These are phyloP conservation scores for Porphyrio hochstetteri DNA, from an alignment of 2,113 vertebrate species.

Conservation along the genomic window DNA sequence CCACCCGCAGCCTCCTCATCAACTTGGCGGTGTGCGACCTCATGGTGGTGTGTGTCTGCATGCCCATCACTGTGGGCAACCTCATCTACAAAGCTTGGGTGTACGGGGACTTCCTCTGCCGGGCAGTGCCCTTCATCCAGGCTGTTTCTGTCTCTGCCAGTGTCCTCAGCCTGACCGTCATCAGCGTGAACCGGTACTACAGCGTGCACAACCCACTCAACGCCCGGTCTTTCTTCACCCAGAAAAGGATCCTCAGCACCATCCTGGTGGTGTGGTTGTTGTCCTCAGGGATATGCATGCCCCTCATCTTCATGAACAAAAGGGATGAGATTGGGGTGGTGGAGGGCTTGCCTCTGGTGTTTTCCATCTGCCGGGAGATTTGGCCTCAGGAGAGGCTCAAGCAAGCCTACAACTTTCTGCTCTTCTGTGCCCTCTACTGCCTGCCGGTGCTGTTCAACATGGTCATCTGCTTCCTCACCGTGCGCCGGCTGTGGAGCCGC, in stretches of 20 bases:
- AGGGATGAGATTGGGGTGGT: slow-evolving; percentile 82
- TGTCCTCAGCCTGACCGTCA: slow-evolving; percentile 87
- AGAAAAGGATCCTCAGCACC: slow-evolving; percentile 79
- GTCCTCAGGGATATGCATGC: slow-evolving; percentile 87
- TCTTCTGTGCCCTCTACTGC: slow-evolving; percentile 91
- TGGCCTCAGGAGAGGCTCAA: slow-evolving; percentile 89
- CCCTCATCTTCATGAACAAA: slow-evolving; percentile 88
- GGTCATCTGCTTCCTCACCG: slow-evolving; percentile 87
- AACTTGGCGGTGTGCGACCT: slow-evolving; percentile 91
- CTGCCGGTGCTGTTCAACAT: slow-evolving; percentile 90
- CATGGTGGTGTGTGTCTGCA: slow-evolving; percentile 91
- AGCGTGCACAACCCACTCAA: slow-evolving; percentile 86
- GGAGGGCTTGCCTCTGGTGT: slow-evolving; percentile 74
- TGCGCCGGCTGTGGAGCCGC: slow-evolving; percentile 82
- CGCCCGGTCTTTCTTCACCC: slow-evolving; percentile 89
- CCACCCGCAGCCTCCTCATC: slow-evolving; percentile 86
- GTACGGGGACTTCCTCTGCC: slow-evolving; percentile 89
- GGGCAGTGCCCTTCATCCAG: slow-evolving; percentile 89
- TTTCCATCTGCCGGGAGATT: slow-evolving; percentile 87
- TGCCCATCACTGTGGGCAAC: slow-evolving; percentile 89
- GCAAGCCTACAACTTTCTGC: slow-evolving; percentile 89
- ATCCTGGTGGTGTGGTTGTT: slow-evolving; percentile 85
- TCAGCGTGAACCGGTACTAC: slow-evolving; percentile 90
- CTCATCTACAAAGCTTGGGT: slow-evolving; percentile 91
- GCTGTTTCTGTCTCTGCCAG: slow-evolving; percentile 89